A percentile compares a stretch with the other conserved stretches of the same genome.
Conservation (phyloP, 2,888 invertebrate genomes). For the Tromatobia lineatoria region DNA sequence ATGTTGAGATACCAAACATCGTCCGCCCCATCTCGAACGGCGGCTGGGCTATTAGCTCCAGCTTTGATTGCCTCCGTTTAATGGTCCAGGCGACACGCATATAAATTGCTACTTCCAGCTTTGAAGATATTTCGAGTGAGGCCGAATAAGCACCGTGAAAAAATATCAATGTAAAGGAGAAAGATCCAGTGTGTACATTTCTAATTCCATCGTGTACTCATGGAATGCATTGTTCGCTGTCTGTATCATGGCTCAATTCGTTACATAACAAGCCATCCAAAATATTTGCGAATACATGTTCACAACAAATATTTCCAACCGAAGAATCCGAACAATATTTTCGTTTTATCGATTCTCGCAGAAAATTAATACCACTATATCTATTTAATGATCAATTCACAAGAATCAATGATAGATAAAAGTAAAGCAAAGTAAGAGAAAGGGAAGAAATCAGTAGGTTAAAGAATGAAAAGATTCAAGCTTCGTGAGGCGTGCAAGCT, state of each 20-base stretch:
- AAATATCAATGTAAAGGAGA: slow-evolving; percentile 24
- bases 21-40: slow-evolving; percentile 79
- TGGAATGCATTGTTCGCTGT: slow-evolving; percentile 14
- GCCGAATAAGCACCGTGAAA: slow-evolving; percentile 22
- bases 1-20: slow-evolving; percentile 82
- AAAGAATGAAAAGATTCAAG: too few species aligned
- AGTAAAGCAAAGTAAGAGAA: too few species aligned
- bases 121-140: slow-evolving; percentile 82
- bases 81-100: slow-evolving; percentile 84
- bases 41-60: slow-evolving; percentile 81
- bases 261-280: background rate
- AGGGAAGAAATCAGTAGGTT: too few species aligned
- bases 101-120: slow-evolving; percentile 83
- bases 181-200: background rate
- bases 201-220: background rate
- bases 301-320: too few species aligned
- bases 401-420: too few species aligned
- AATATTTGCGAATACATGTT: too few species aligned
- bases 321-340: too few species aligned
- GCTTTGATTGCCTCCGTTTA: slow-evolving; percentile 85
- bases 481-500: too few species aligned
- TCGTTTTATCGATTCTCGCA: too few species aligned
- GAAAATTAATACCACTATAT: too few species aligned
- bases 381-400: too few species aligned
- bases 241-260: slow-evolving; percentile 17